Evolutionary conservation across 2,797 vertebrate species (phyloP), one percentile per base, ranked within the genome.

Genomic region (Sandelia bainsii): DNA sequence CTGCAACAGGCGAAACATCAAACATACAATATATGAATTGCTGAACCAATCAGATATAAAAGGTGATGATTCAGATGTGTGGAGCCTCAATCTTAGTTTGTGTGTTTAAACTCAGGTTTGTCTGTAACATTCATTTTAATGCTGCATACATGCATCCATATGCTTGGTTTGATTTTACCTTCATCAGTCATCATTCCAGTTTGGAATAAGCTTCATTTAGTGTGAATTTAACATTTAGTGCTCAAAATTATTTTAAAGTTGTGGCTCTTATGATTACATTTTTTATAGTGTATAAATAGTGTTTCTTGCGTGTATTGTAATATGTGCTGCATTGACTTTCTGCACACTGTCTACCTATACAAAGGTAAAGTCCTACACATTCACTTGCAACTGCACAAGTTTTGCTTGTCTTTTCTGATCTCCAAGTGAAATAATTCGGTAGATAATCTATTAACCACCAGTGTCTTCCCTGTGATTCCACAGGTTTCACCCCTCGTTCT

Each of bases 371-470:
- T 71, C 40, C 46, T 20, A 6, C 23, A 52, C n/a, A 22, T 67
- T 67, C 40, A 46, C 11, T 6, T 57, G 37, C 2, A 0, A 20
- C 7, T 49, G 16, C 37, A 42, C 29, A 6, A 9, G 10, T 50
- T 49, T 44, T 61, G 14, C 37, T 27, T 57, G 3, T 62, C 40
- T 49, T 20, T 13, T 56, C 51, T 27, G 3, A 54, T 44, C 22
- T 65, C 22, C 6, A 48, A 49, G 50, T 54, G 49, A 48, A 53
- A 58, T 44, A 50, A 64, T 34, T 22, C 49, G 32, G 4, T 39
- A 72, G 58, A 76, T 80, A 68, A 77, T 75, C 46, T 50, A 69
- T 73, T 37, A 67, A 25, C 71, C 42, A 44, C 23, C 46, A 49
- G 9, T 44, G 52, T 75, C 72, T 74, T 59, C n/a, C 34, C 53